These are phyloP conservation scores for Patella caerulea DNA, from an alignment of 2,888 invertebrate genomes.

Conservation along the genomic window DNA sequence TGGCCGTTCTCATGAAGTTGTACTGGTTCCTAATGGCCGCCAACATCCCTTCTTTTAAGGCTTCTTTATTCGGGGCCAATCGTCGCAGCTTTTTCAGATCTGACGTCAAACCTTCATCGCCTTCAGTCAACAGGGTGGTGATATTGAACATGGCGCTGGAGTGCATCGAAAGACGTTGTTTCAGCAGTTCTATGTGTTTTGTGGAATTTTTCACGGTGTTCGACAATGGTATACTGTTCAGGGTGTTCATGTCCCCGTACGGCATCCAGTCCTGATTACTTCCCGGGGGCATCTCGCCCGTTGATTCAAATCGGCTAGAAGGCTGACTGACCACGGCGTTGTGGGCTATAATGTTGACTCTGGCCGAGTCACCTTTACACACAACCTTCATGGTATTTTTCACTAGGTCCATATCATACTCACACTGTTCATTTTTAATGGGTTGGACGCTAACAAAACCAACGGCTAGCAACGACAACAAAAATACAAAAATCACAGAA, in stretches of 20 bases:
- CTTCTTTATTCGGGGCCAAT: slow-evolving; percentile 14
- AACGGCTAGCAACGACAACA: background rate
- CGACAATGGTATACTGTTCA: slow-evolving; percentile 15
- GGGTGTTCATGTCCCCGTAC: background rate
- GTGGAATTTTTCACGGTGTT: slow-evolving; percentile 50
- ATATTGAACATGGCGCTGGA: slow-evolving; percentile 49
- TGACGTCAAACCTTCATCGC: slow-evolving; percentile 46
- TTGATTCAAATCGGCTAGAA: background rate
- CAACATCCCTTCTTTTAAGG: slow-evolving; percentile 50
- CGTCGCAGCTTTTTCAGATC: slow-evolving; percentile 48
- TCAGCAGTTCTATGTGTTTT: slow-evolving; percentile 43
- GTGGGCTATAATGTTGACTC: slow-evolving; percentile 37
- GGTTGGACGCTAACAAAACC: slow-evolving; percentile 11
- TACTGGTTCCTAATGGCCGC: slow-evolving; percentile 61
- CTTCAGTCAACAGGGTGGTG: slow-evolving; percentile 43
- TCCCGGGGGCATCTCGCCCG: background rate
- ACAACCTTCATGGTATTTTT: slow-evolving; percentile 36
- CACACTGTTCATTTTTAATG: slow-evolving; percentile 34
- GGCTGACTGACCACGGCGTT: slow-evolving; percentile 24
- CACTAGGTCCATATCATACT: slow-evolving; percentile 38
- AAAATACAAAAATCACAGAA: too few species aligned
- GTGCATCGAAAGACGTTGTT: slow-evolving; percentile 42
- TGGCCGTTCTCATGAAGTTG: slow-evolving; percentile 56
- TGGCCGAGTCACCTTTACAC: slow-evolving; percentile 33
- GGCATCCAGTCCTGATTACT: background rate